Evolutionary conservation across 2,888 invertebrate species (phyloP).

Genomic region (Volucella inflata): DNA sequence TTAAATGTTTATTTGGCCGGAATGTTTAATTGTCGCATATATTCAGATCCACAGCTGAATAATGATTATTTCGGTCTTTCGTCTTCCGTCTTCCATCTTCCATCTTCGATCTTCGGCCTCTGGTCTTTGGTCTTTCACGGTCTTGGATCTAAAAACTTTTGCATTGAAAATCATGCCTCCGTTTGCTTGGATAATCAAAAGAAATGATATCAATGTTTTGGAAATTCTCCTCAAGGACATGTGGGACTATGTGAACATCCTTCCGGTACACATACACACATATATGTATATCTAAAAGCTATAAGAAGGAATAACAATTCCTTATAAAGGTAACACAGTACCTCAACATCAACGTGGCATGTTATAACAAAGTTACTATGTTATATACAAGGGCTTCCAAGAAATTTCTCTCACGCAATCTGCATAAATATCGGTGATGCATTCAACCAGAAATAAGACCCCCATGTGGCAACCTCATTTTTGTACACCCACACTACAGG

Average conservation of each 20-base stretch:
- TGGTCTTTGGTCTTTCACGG: too few species aligned
- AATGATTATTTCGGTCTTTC: constrained; percentile 10
- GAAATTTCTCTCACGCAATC: constrained; percentile 69
- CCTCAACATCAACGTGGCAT: too few species aligned
- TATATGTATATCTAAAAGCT: not conserved
- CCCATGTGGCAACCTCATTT: constrained; percentile 22
- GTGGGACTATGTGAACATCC: not conserved
- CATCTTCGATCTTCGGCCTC: too few species aligned
- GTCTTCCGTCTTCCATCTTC: not conserved
- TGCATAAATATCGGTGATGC: constrained; percentile 62
- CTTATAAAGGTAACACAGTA: constrained; percentile 20
- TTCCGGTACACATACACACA: not conserved
- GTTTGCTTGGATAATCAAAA: constrained; percentile 65
- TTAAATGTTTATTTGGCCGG: constrained; percentile 53
- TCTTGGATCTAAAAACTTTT: not conserved
- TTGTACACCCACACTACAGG: constrained; percentile 27
- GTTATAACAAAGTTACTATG: constrained; percentile 10
- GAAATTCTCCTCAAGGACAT: constrained; percentile 13
- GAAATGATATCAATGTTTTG: constrained; percentile 37
- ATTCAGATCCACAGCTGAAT: constrained; percentile 23
- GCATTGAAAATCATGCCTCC: constrained; percentile 30
- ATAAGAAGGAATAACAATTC: not conserved
- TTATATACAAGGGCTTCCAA: constrained; percentile 34
- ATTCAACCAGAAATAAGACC: constrained; percentile 58
- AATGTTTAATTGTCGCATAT: constrained; percentile 63